phyloP scores from a whole-genome alignment of 2,113 vertebrate genomes.

The Polypterus bichir region DNA sequence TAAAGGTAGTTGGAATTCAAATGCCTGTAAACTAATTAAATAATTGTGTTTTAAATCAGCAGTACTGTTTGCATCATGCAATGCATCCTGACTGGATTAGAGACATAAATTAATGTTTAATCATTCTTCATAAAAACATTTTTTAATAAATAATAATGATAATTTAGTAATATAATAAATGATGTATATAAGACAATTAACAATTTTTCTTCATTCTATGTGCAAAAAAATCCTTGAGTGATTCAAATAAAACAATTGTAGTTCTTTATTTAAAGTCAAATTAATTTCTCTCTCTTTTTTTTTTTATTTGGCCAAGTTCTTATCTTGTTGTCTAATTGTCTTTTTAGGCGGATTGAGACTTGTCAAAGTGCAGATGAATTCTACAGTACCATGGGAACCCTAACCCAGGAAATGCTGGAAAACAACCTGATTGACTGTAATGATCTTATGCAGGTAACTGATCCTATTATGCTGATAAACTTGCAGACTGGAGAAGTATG shows the following conservation, averaged over 20 bases:
- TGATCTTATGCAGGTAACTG: conserved; percentile 86
- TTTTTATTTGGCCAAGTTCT: not conserved
- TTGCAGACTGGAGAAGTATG: too few species aligned
- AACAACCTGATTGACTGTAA: conserved; percentile 72
- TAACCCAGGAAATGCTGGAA: conserved; percentile 94
- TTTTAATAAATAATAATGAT: not conserved
- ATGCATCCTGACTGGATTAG: not conserved
- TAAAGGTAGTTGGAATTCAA: too few species aligned
- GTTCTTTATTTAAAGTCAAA: not conserved
- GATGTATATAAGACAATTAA: too few species aligned
- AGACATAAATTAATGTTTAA: not conserved
- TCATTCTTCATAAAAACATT: not conserved
- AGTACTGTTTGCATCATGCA: too few species aligned
- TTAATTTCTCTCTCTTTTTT: not conserved
- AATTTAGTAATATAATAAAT: too few species aligned
- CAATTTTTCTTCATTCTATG: too few species aligned
- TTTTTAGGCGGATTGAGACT: conserved; percentile 72
- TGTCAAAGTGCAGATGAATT: conserved; percentile 92
- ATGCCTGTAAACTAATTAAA: too few species aligned
- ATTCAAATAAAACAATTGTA: not conserved
- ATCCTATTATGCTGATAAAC: not conserved
- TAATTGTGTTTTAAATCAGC: too few species aligned
- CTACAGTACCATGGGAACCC: conserved; percentile 87
- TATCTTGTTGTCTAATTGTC: not conserved
- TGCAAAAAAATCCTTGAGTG: too few species aligned